Base-by-base conservation (phyloP, 2,113 vertebrate genomes). In the Axis porcinus region DNA sequence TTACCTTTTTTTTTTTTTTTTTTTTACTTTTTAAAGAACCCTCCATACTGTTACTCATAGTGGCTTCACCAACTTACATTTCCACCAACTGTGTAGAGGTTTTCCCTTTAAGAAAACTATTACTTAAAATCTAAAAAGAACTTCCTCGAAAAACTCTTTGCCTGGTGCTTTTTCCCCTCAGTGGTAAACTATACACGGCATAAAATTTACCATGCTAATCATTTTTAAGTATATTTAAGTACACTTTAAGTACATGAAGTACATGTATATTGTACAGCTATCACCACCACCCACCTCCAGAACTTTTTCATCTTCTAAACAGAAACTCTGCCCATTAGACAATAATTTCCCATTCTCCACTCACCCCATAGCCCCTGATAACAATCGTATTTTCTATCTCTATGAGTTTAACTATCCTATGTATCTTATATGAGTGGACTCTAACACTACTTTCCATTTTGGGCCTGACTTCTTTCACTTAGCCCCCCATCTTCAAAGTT, bases 111-210 rank as follows among this genome's bases (percentile, higher is more conserved):
- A 81, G 28, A 81, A 52, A 82, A 82, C 50, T 13, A 3, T 57
- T 55, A 40, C 67, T 88, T 82, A 62, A 91, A 90, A 62, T 74
- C 67, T 88, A 15, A 54, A 76, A 60, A 81, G 76, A 43, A 60
- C n/a, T 40, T 93, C 40, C 43, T 86, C 1, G 25, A 89, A 90
- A 93, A 83, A 40, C 70, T 89, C 47, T 17, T 2, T 12, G 60
- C 13, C 36, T 43, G 23, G 50, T 82, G n/a, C 70, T 30, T 52
- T 2, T 15, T 4, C 30, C 19, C 2, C 19, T 40, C 50, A 6
- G 55, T 55, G 54, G 27, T 45, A 81, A 85, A n/a, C 28, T 47
- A 16, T 1, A 47, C 17, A 28, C 4, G 36, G 21, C 23, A 9
- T 7, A 36, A 70, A 87, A n/a, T 62, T 33, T 12, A 7, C 86